Base-by-base conservation (phyloP, 2,888 invertebrate species). In the Dexiosoma caninum region DNA sequence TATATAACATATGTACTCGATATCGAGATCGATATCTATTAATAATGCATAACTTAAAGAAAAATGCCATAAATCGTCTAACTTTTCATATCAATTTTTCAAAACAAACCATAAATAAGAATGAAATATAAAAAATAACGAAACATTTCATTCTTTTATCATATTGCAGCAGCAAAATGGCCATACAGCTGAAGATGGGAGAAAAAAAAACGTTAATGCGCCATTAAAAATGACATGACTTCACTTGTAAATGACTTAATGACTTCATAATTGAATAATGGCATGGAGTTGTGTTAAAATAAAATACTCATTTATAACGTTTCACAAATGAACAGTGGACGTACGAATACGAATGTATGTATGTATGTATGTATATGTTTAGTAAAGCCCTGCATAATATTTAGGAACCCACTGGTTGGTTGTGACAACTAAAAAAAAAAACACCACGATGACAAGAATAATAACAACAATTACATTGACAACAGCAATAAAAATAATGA, bases 241-340 rank as follows among this genome's bases (percentile, higher is more conserved):
- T 79, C 60, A 81, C 83, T 84, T 83, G 83, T 82, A 82, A 84
- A 83, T 83, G 83, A 80, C 84, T 84, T 84, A 84, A 84, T 84
- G 84, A 83, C 83, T 83, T 84, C 83, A 83, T 84, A 84, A 84
- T 84, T 84, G 83, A 84, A 84, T 83, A 84, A 84, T 84, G 78
- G 82, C 82, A 83, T 83, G 82, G 81, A 72, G 69, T 71, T 71
- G 32, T 42, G 71, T 62, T 71, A 44, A 53, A 62, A 80, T 71
- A 70, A 71, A 80, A 75, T 42, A 80, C 53, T 80, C 80, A 80
- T 80, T 80, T 80, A 80, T 80, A 80, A 80, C 70, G 66, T 60
- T 76, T 60, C 51, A 51, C 21, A n/a, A 71, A 16, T 42, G 49
- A 62, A 64, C 32, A 16, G 35, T 35, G 7, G 14, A 53, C n/a